These are phyloP conservation scores for Morone chrysops DNA, from an alignment of 2,113 vertebrate genomes.

Conservation along the genomic window DNA sequence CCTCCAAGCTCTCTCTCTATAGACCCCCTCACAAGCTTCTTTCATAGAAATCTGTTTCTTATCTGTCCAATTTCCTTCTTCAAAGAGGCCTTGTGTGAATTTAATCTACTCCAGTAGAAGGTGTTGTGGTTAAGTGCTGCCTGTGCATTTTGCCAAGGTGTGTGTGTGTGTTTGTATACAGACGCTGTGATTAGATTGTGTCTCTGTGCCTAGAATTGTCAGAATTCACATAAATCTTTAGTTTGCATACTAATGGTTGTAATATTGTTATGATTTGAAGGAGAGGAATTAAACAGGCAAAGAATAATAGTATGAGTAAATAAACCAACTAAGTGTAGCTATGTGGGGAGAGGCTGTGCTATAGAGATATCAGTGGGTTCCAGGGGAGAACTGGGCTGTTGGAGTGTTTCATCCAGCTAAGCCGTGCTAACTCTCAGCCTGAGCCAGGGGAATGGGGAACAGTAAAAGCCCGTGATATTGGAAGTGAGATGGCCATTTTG, in stretches of 20 bases:
- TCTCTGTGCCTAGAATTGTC: conserved; percentile 27
- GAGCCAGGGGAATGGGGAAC: conserved; percentile 85
- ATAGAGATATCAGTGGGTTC: conserved; percentile 85
- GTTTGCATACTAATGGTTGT: conserved; percentile 38
- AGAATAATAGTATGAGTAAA: conserved; percentile 72
- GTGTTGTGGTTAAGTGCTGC: conserved; percentile 74
- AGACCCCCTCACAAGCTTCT: conserved; percentile 38
- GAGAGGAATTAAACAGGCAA: conserved; percentile 48
- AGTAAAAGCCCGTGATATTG: conserved; percentile 88
- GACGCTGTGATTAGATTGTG: conserved; percentile 42
- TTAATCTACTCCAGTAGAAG: conserved; percentile 87
- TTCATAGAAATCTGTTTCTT: conserved; percentile 86
- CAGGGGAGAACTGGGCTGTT: conserved; percentile 81
- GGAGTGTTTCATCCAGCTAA: conserved; percentile 86
- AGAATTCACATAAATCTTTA: conserved; percentile 48
- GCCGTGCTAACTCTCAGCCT: conserved; percentile 84
- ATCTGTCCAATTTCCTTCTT: conserved; percentile 92
- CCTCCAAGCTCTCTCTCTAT: conserved; percentile 45
- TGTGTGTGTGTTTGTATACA: conserved; percentile 20
- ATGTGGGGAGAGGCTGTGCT: conserved; percentile 74
- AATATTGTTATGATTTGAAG: conserved; percentile 46
- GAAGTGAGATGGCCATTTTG: conserved; percentile 89
- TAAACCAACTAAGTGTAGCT: conserved; percentile 74
- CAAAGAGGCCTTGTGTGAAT: conserved; percentile 86
- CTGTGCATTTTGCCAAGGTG: conserved; percentile 69